Evolutionary conservation across 2,113 vertebrate species (phyloP).

Genomic region (Setophaga kirtlandii): DNA sequence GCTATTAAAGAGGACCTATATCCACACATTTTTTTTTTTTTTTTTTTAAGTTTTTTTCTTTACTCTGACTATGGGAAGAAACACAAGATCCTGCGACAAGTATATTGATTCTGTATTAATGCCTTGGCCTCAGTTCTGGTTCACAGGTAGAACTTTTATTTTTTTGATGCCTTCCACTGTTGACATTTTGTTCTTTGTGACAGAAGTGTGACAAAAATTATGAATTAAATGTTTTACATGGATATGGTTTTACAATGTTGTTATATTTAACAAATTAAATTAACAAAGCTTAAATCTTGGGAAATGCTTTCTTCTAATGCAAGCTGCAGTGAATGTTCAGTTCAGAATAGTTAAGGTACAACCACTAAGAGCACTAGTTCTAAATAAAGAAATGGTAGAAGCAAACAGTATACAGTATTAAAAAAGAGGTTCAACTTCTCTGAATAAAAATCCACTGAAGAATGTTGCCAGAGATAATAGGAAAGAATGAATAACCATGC

Average conservation of each 20-base stretch:
- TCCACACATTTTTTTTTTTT: not conserved
- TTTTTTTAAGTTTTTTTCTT: too few species aligned
- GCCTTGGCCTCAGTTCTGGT: not conserved
- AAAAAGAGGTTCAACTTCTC: not conserved
- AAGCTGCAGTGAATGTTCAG: not conserved
- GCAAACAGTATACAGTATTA: not conserved
- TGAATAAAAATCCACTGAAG: conserved; percentile 42
- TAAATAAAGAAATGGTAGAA: not conserved
- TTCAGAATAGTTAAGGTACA: not conserved
- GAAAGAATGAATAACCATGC: conserved; percentile 45
- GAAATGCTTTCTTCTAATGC: not conserved
- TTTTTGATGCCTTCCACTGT: not conserved
- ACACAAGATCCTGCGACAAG: not conserved
- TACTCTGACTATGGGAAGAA: not conserved
- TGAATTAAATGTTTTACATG: not conserved
- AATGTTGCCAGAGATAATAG: conserved; percentile 1
- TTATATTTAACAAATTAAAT: not conserved
- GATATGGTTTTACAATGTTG: not conserved
- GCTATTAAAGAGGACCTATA: not conserved
- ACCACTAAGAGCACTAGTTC: not conserved
- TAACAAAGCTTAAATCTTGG: not conserved
- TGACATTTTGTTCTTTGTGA: conserved; percentile 7
- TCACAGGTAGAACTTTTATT: conserved; percentile 48
- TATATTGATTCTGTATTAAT: not conserved
- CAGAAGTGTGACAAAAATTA: conserved; percentile 5